Evolutionary conservation across 2,888 invertebrate species (phyloP), one percentile per base, ranked within the genome.

Genomic region (Lottia gigantea): DNA sequence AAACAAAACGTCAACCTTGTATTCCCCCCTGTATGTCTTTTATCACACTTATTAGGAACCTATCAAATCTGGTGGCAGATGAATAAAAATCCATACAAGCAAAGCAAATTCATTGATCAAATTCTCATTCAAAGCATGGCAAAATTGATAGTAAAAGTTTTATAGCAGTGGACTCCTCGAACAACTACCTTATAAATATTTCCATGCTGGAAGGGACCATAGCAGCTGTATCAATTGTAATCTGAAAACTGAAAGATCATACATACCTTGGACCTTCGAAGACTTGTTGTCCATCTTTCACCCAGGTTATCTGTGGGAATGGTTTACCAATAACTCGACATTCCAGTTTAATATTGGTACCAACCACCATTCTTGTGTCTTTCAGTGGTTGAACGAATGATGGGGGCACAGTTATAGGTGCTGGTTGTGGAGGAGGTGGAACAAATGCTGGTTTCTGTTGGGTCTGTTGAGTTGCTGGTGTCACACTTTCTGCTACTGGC

Each of bases 341-440:
- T 73, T 88, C 88, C 75, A 88, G 80, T 71, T 84, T 82, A 66
- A 85, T 81, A 70, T 86, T 87, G 70, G 88, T 88, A 63, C 89
- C 90, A 70, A 87, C 88, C 3, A 83, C 77, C 70, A 90, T 83
- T 77, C 83, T 80, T 61, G 82, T 82, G 66, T 85, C 84, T 61
- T 80, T 80, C 69, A 87, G 78, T 62, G 78, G 69, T 74, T 83
- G 82, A 12, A 82, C 76, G 70, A 85, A 83, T 55, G 78, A 76
- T 62, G 84, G 85, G 25, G 78, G 79, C n/a, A 83, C 78, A 19
- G 79, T 78, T 62, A 81, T 81, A 23, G 80, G 79, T 16, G 80
- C 79, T 74, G 62, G 78, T 16, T 71, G 70, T 3, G 74, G 72
- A 40, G 69, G 67, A 14, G 67, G 67, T 7, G 74, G 69, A 25